phyloP scores from a whole-genome alignment of 2,113 vertebrate genomes.

The Morone chrysops region DNA sequence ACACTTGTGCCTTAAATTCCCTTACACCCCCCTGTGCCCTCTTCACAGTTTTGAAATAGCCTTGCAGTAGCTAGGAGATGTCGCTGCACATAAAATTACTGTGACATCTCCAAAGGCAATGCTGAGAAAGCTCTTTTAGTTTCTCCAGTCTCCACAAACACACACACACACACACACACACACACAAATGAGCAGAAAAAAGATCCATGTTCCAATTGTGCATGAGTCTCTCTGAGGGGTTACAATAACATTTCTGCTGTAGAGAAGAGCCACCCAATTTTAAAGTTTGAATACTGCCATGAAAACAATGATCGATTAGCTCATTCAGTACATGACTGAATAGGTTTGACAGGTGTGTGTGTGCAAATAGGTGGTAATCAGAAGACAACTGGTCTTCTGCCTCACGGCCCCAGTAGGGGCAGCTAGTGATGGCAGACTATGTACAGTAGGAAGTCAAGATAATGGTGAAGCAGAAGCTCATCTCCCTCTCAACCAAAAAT shows the following conservation, averaged over 20 bases:
- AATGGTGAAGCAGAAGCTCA: not conserved
- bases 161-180: not conserved
- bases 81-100: constrained; percentile 73
- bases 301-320: not conserved
- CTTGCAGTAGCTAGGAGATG: constrained; percentile 61
- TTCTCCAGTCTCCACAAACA: not conserved
- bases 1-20: constrained; percentile 47
- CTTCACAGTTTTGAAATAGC: constrained; percentile 67
- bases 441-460: not conserved
- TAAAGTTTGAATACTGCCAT: not conserved
- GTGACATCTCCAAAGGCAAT: constrained; percentile 72
- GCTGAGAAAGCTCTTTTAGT: constrained; percentile 66
- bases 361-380: not conserved
- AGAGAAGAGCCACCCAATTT: not conserved
- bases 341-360: not conserved
- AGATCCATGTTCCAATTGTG: constrained; percentile 16
- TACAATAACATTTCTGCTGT: constrained; percentile 11
- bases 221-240: constrained; percentile 34
- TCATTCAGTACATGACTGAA: not conserved
- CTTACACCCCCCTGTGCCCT: constrained; percentile 51
- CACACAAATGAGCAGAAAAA: not conserved
- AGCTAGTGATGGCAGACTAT: not conserved
- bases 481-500: not conserved
- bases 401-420: too few relatives aligned
- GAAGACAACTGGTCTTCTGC: too few relatives aligned